These are phyloP conservation scores for Pristionchus maxplancki DNA, from an alignment of 2,888 invertebrate genomes.

Conservation along the genomic window DNA sequence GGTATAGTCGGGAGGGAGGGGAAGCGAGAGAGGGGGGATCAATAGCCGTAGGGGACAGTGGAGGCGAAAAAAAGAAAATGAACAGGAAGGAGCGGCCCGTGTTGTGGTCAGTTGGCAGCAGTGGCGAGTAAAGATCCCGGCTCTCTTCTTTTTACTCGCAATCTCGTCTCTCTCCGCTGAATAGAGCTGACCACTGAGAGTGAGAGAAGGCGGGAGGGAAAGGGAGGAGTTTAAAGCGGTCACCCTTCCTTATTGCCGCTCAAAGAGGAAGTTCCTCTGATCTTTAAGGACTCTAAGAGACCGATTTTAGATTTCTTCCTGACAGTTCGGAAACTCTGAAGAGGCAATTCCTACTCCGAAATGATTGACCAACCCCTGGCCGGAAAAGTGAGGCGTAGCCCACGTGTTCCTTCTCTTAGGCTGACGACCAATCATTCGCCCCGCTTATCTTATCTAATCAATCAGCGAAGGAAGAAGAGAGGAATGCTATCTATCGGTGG, in stretches of 20 bases:
- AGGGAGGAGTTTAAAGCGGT: conserved; percentile 16
- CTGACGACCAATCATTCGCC: not conserved
- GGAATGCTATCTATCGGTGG: not conserved
- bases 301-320: too few species aligned
- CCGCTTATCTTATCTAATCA: conserved; percentile 24
- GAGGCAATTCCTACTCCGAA: too few species aligned
- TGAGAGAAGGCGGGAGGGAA: not conserved
- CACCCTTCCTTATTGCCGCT: not conserved
- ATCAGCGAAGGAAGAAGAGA: not conserved
- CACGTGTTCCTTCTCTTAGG: conserved; percentile 6
- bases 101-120: not conserved
- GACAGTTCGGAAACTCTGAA: not conserved
- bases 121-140: not conserved
- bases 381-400: not conserved
- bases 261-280: not conserved
- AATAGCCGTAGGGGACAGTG: conserved; percentile 18
- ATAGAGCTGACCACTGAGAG: too few species aligned
- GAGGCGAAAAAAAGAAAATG: not conserved
- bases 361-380: too few species aligned
- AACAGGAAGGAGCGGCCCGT: not conserved
- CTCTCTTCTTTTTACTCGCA: not conserved
- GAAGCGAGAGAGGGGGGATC: not conserved
- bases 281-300: not conserved
- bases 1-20: conserved; percentile 3
- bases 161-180: too few species aligned